Evolutionary conservation across 2,797 vertebrate genomes (phyloP), one percentile per base, ranked within the genome.

Genomic region (Gymnodraco acuticeps): DNA sequence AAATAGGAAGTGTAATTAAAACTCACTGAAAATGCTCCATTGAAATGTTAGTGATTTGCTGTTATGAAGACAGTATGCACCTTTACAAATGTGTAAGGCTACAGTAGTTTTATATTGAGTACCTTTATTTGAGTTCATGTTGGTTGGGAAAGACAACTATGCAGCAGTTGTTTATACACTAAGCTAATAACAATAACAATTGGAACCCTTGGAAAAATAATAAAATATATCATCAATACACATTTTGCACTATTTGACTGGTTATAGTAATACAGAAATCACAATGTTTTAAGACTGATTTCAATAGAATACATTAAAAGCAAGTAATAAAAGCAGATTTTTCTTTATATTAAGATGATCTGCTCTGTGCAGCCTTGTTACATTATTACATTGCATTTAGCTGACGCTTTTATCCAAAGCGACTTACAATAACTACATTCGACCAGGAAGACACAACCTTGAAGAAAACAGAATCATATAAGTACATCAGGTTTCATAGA

Each of bases 251-350:
- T 64, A n/a, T 16, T 51, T 51, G 41, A 41, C 19, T 47, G n/a
- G 1, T 53, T 8, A 3, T 19, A 17, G 15, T 13, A 9, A 23
- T 74, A n/a, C 1, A 19, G 1, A 14, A 10, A 47, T 27, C 33
- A 38, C 33, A 1, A 58, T 48, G 23, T 77, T 67, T 17, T 51
- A 3, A 48, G 48, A 50, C 9, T 27, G 47, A 66, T 67, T 56
- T 27, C 2, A 53, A 27, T 17, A 17, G 20, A 50, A 58, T 9
- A 63, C 2, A 10, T 58, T 20, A n/a, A 7, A 60, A 23, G 4
- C 48, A 16, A 19, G 9, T 58, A 12, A 33, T 33, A 13, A 55
- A 27, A 23, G 19, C 15, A 27, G 5, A n/a, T 60, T 33, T 43
- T 3, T 19, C n/a, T 50, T 19, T 42, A 59, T 43, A 20, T 59